Evolutionary conservation across 2,113 vertebrate genomes (phyloP), one percentile per base, ranked within the genome.

Genomic region (Zapornia atra): DNA sequence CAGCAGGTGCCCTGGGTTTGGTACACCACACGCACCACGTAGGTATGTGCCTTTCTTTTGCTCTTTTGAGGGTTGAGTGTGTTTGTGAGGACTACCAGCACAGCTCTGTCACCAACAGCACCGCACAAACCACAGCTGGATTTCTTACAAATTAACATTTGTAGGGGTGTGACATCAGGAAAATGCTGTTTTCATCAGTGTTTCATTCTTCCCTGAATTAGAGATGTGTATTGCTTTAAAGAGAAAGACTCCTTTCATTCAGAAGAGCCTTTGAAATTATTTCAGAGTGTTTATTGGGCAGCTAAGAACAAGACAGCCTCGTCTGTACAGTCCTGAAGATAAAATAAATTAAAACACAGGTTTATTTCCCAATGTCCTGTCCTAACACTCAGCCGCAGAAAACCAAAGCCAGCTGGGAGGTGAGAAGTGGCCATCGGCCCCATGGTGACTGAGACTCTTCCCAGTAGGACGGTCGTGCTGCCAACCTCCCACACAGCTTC

Each of bases 251-350:
- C 84, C 42, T 56, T 92, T 88, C 78, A 73, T 56, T 68, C 80
- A 66, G 88, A 85, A 89, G 93, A 89, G 46, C 71, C 80, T 94
- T 88, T 79, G 89, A 86, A 97, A 91, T 71, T 82, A 57, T 60
- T 92, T 88, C 82, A 72, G 71, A 60, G 54, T 50, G 69, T 22
- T 92, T 88, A 94, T 14, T 75, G 77, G 91, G 36, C 48, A 85
- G 36, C 56, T 87, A 68, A 61, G 83, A 79, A 65, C 80, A 89
- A 68, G 90, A 34, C 72, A 89, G 85, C 73, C 82, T 93, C 40
- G n/a, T 36, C 81, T 83, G 53, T 26, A 77, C 19, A 13, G 70
- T 40, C 82, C 70, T 38, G 70, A 71, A 92, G 87, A 82, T 21
- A 87, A 86, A 94, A 95, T 82, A 88, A 38, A 94, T 92, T 92